These are phyloP conservation scores for Eilema sororculum DNA, from an alignment of 2,888 invertebrate species.

Conservation along the genomic window DNA sequence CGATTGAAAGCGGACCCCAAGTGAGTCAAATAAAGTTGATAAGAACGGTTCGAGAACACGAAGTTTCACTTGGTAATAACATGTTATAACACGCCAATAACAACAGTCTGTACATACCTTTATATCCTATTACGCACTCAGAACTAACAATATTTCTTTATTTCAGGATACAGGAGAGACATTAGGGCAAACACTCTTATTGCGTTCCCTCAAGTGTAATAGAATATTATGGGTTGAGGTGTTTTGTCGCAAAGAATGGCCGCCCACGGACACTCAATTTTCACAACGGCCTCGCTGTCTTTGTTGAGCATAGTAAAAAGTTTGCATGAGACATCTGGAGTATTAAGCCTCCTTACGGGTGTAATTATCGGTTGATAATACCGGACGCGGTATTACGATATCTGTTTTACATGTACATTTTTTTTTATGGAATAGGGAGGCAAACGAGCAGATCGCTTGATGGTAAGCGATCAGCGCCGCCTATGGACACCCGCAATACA, in stretches of 20 bases:
- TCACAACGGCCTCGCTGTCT: not conserved
- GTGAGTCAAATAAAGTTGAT: too few relatives aligned
- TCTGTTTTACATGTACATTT: too few relatives aligned
- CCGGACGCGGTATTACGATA: too few relatives aligned
- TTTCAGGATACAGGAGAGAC: not conserved
- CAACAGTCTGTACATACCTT: not conserved
- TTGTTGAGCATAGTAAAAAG: not conserved
- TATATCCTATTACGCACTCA: not conserved
- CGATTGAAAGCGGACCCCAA: too few relatives aligned
- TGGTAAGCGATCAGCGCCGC: too few relatives aligned
- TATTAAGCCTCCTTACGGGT: not conserved
- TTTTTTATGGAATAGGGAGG: too few relatives aligned
- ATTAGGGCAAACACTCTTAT: not conserved
- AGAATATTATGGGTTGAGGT: not conserved
- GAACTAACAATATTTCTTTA: slow-evolving; percentile 1
- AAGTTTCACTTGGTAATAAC: too few relatives aligned
- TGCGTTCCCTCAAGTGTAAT: not conserved
- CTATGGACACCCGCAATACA: too few relatives aligned
- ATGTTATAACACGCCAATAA: too few relatives aligned
- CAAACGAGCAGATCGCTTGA: too few relatives aligned
- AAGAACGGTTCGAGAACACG: too few relatives aligned
- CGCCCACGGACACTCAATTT: not conserved
- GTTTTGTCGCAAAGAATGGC: not conserved
- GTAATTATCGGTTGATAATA: too few relatives aligned
- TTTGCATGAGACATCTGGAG: not conserved